Conservation (phyloP, 2,888 invertebrate genomes). For the Macrosiphum euphorbiae region DNA sequence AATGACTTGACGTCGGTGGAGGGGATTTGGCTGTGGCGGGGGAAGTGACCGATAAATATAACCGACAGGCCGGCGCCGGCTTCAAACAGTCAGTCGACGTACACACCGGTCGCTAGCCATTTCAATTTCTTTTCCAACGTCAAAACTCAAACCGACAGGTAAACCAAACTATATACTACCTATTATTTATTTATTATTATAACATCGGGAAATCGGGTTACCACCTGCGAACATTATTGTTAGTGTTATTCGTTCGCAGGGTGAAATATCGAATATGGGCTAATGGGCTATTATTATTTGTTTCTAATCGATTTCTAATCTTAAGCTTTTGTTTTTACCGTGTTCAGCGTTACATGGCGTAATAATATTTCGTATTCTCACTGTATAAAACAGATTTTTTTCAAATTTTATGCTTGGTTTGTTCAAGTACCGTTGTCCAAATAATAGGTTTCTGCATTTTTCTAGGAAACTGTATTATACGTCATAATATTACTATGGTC, state of each 20-base stretch:
- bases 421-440: background rate
- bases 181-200: background rate
- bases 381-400: too few relatives aligned
- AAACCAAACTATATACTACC: background rate
- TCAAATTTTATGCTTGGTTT: background rate
- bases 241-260: too few relatives aligned
- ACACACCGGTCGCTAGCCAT: background rate
- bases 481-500: background rate
- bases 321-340: too few relatives aligned
- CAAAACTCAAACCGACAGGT: background rate
- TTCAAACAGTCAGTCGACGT: background rate
- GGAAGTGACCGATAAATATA: constrained; percentile 14
- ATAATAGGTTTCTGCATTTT: background rate
- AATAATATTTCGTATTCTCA: too few relatives aligned
- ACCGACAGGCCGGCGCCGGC: background rate
- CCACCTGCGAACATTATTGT: too few relatives aligned
- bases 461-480: background rate
- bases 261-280: too few relatives aligned
- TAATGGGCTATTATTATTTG: too few relatives aligned
- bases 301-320: too few relatives aligned
- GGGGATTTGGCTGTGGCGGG: background rate
- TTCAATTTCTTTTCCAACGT: background rate
- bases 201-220: too few relatives aligned
- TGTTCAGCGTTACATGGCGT: too few relatives aligned
- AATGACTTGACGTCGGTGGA: background rate